Percentiles rank a stretch among this genome's conserved stretches.
Evolutionary conservation across 2,797 vertebrate species (phyloP).

Genomic region (Sebastes melanostomus): DNA sequence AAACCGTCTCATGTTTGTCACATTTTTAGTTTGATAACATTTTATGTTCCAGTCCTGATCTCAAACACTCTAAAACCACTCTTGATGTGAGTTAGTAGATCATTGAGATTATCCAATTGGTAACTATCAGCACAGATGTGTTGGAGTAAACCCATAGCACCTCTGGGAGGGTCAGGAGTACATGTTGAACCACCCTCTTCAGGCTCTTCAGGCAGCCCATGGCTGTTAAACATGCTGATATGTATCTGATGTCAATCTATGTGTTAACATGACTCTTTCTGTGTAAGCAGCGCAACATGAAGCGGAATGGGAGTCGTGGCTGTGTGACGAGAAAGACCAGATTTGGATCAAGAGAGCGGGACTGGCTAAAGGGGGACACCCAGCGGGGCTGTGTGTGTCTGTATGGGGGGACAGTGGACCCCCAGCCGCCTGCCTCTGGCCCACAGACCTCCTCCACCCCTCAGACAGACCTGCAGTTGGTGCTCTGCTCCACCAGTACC

Average conservation of each 20-base stretch:
- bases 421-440: slow-evolving; percentile 73
- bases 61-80: not conserved
- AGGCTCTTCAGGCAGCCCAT: not conserved
- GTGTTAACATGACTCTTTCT: slow-evolving; percentile 26
- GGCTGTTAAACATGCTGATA: not conserved
- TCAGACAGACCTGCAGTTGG: slow-evolving; percentile 87
- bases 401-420: slow-evolving; percentile 80
- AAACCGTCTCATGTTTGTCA: not conserved
- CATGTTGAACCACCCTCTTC: not conserved
- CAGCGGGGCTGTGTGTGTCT: slow-evolving; percentile 91
- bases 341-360: slow-evolving; percentile 92
- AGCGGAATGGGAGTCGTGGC: slow-evolving; percentile 88
- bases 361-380: slow-evolving; percentile 91
- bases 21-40: not conserved
- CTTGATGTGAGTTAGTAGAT: not conserved
- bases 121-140: not conserved
- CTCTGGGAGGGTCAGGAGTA: not conserved
- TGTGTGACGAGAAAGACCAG: slow-evolving; percentile 88
- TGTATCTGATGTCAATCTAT: slow-evolving; percentile 9
- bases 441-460: slow-evolving; percentile 76
- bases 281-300: slow-evolving; percentile 90
- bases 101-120: not conserved
- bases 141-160: not conserved
- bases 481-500: slow-evolving; percentile 93
- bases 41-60: not conserved